These are phyloP conservation scores for Leptinotarsa haldemani DNA, from an alignment of 2,888 invertebrate species.

Conservation along the genomic window DNA sequence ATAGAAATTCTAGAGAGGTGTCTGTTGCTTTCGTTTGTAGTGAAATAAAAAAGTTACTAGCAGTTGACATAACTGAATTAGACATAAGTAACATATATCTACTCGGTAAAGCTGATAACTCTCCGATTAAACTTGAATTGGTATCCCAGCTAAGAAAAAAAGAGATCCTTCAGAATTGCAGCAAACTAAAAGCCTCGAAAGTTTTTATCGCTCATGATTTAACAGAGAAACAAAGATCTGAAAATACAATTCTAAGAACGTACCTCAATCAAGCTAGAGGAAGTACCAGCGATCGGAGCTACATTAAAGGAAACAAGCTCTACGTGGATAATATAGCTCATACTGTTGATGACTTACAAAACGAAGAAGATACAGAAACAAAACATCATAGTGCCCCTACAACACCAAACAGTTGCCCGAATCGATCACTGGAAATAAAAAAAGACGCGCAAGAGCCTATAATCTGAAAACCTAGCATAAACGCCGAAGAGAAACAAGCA, in stretches of 20 bases:
- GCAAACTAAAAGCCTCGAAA: neutral
- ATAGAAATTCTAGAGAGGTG: no score
- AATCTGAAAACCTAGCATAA: constrained; percentile 3
- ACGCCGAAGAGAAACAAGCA: neutral
- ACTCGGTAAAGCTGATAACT: neutral
- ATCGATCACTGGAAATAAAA: constrained; percentile 1
- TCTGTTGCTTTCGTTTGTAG: no score
- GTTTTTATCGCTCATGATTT: constrained; percentile 5
- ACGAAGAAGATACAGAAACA: neutral
- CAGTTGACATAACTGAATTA: constrained; percentile 12
- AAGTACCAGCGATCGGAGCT: constrained; percentile 4
- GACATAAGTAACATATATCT: constrained; percentile 21
- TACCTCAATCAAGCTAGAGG: constrained; percentile 5
- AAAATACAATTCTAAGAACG: constrained; percentile 1
- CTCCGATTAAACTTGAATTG: constrained; percentile 5
- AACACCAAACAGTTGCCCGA: constrained; percentile 11
- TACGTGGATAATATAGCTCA: neutral
- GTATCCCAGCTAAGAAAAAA: constrained; percentile 5
- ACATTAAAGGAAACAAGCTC: neutral
- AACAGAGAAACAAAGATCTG: neutral
- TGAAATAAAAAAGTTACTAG: no score
- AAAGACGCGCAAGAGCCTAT: neutral
- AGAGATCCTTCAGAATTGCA: constrained; percentile 4
- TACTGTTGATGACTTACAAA: neutral
- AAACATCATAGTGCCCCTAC: neutral